Evolutionary conservation across 2,113 vertebrate species (phyloP).

Genomic region (Ahaetulla prasina): DNA sequence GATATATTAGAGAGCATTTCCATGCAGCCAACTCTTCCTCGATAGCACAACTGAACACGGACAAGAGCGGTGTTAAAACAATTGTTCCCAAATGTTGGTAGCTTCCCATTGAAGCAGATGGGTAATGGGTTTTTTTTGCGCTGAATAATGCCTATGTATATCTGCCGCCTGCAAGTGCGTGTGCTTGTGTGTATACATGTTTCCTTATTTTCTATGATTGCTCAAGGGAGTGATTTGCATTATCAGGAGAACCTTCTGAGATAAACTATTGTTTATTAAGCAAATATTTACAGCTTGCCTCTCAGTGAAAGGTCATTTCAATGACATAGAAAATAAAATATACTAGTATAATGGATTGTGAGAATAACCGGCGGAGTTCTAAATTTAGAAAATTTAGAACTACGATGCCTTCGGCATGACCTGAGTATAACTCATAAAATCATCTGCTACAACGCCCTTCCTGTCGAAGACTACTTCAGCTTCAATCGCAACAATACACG

Average conservation of each 20-base stretch:
- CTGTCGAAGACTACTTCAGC: too few relatives aligned
- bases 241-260: neutral
- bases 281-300: neutral
- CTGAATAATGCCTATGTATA: neutral
- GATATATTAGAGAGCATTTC: conserved; percentile 26
- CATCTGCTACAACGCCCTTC: too few relatives aligned
- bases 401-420: too few relatives aligned
- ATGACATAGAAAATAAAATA: neutral
- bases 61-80: neutral
- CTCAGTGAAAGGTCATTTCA: neutral
- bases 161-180: neutral
- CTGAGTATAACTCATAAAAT: too few relatives aligned
- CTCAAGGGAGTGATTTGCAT: neutral
- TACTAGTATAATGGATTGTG: neutral
- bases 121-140: too few relatives aligned
- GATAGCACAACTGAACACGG: neutral
- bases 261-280: neutral
- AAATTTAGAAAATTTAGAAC: too few relatives aligned
- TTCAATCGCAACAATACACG: too few relatives aligned
- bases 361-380: too few relatives aligned
- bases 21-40: neutral
- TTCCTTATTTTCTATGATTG: neutral
- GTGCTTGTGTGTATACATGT: neutral
- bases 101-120: neutral
- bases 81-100: neutral